Base-by-base conservation (phyloP, 2,797 vertebrate genomes). In the Halcyon chelicuti region DNA sequence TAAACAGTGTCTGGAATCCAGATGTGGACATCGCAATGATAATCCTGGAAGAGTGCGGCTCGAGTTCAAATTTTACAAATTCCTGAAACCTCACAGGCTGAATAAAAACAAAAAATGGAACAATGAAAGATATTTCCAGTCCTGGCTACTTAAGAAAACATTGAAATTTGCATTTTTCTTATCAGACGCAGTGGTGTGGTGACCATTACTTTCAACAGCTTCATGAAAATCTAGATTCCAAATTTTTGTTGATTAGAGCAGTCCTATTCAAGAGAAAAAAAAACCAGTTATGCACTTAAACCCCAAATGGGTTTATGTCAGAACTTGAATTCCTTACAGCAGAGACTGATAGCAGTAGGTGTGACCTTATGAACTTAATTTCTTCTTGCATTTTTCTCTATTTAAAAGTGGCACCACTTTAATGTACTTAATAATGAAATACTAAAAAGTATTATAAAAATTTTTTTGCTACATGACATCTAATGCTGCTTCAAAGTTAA, bases 1-100 rank as follows among this genome's bases (percentile, higher is more conserved):
- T 19, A 44, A 68, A 68, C 66, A n/a, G 73, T 63, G 78, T 97
- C 97, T 98, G 96, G 86, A 80, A 74, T 94, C 95, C 97, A 97
- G 96, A 98, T 97, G 97, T 95, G 90, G 58, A 96, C 88, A 62
- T 58, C 93, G 51, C 60, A 90, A 71, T 52, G 84, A 78, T 93
- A 79, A 90, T 57, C 33, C 52, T 87, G 77, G 49, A 94, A 95
- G 51, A 95, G 83, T 63, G 87, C 0, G 21, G 90, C 87, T 81
- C 70, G 54, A 94, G 82, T 93, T 94, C 88, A 97, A 26, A 84
- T 93, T 91, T 86, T 96, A 67, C 13, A 62, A 84, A 92, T 92
- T 93, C 47, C 88, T 92, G 75, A 93, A 92, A 94, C 55, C 66
- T 93, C 94, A 78, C 46, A 78, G 52, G 86, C 85, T 90, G 62